These are phyloP conservation scores for Parauchenoglanis ngamensis DNA, from an alignment of 2,797 vertebrate species.

Conservation along the genomic window DNA sequence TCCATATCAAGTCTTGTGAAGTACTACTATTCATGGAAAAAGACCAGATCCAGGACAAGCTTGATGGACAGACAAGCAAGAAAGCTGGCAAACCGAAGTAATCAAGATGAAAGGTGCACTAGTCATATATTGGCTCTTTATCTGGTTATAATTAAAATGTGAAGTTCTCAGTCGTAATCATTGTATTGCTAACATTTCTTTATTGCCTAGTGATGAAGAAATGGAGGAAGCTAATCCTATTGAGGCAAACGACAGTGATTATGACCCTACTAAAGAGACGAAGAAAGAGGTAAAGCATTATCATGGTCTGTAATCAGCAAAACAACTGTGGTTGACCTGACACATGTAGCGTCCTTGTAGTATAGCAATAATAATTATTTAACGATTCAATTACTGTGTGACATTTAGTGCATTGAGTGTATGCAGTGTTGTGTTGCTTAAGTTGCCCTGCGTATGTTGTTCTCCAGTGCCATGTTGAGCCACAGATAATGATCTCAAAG, in stretches of 20 bases:
- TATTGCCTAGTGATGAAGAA: constrained; percentile 87
- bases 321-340: neutral
- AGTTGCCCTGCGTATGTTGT: constrained; percentile 18
- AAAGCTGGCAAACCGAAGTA: constrained; percentile 89
- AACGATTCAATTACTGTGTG: neutral
- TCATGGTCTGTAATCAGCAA: neutral
- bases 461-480: constrained; percentile 79
- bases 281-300: constrained; percentile 88
- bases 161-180: neutral
- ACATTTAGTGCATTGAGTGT: neutral
- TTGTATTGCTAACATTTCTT: constrained; percentile 49
- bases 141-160: neutral
- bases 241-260: constrained; percentile 93
- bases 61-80: constrained; percentile 97
- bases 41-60: constrained; percentile 94
- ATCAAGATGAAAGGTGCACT: constrained; percentile 89
- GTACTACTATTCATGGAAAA: constrained; percentile 99
- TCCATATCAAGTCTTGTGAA: constrained; percentile 98
- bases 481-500: constrained; percentile 81
- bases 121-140: neutral
- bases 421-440: neutral
- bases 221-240: constrained; percentile 90
- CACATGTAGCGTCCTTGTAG: too few relatives aligned
- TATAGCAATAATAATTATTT: too few relatives aligned
- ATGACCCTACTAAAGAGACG: constrained; percentile 93